Percentiles rank a stretch among this genome's conserved stretches.
Conservation (phyloP, 2,888 invertebrate species). For the Zygaena filipendulae region DNA sequence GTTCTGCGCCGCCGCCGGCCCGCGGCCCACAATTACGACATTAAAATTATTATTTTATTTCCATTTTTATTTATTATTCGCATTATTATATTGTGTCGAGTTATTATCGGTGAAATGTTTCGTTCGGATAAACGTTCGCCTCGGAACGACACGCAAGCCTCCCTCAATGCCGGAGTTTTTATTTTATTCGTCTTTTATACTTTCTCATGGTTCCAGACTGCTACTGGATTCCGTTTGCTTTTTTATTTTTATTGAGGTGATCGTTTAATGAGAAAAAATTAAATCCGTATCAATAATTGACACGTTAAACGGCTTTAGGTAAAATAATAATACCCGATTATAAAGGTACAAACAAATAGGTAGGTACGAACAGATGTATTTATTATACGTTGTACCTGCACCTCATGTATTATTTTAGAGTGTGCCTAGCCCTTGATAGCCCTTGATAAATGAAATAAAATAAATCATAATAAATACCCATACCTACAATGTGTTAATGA, state of each 20-base stretch:
- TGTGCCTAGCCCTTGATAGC: no score
- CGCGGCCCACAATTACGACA: slow-evolving; percentile 63
- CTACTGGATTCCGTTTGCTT: slow-evolving; percentile 55
- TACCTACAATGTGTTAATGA: no score
- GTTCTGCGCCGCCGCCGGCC: slow-evolving; percentile 39
- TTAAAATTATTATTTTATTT: slow-evolving; percentile 69
- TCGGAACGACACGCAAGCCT: slow-evolving; percentile 53
- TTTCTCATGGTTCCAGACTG: slow-evolving; percentile 59
- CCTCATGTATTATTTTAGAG: no score
- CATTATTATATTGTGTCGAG: slow-evolving; percentile 69
- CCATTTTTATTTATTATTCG: slow-evolving; percentile 69
- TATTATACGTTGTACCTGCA: no score
- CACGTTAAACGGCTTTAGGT: no score
- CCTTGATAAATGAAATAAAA: no score
- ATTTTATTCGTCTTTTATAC: slow-evolving; percentile 47
- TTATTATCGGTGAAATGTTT: slow-evolving; percentile 69
- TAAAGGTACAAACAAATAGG: no score
- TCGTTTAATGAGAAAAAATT: no score
- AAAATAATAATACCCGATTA: no score
- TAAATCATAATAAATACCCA: no score
- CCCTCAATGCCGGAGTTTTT: slow-evolving; percentile 27
- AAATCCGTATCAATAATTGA: not conserved
- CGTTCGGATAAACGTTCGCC: slow-evolving; percentile 63
- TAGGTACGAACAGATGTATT: no score
- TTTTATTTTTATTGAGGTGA: slow-evolving; percentile 43